Evolutionary conservation across 2,797 vertebrate genomes (phyloP).

Genomic region (Anableps anableps): DNA sequence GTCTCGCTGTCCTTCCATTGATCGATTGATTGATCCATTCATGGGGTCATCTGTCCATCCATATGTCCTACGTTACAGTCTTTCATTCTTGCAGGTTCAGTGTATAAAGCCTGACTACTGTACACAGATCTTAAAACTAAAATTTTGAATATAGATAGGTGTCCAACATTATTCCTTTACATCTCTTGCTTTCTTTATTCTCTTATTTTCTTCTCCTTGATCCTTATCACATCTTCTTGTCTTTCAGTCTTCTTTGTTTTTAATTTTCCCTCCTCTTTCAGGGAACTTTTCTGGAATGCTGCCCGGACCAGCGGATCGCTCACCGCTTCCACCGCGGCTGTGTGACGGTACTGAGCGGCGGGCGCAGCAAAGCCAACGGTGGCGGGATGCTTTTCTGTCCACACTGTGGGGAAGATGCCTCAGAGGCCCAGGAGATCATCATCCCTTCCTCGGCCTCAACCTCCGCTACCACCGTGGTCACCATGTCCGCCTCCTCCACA

Average conservation of each 20-base stretch:
- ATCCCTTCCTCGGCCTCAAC: slow-evolving; percentile 78
- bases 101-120: no score
- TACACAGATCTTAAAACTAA: no score
- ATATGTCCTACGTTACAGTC: neutral
- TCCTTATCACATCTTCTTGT: neutral
- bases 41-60: neutral
- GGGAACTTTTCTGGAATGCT: slow-evolving; percentile 94
- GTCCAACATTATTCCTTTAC: no score
- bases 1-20: no score
- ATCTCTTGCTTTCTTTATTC: no score
- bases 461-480: slow-evolving; percentile 74
- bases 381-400: slow-evolving; percentile 92
- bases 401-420: slow-evolving; percentile 93
- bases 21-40: neutral
- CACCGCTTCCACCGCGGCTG: slow-evolving; percentile 94
- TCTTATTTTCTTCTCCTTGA: no score
- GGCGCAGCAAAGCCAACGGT: slow-evolving; percentile 71
- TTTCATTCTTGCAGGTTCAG: neutral
- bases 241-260: neutral
- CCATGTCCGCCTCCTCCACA: slow-evolving; percentile 82
- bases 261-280: slow-evolving; percentile 44
- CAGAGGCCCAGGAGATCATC: slow-evolving; percentile 91
- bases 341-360: slow-evolving; percentile 86
- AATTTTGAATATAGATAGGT: no score
- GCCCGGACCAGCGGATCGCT: slow-evolving; percentile 90